Conservation (phyloP, 2,113 vertebrate species). For the Sceloporus undulatus region DNA sequence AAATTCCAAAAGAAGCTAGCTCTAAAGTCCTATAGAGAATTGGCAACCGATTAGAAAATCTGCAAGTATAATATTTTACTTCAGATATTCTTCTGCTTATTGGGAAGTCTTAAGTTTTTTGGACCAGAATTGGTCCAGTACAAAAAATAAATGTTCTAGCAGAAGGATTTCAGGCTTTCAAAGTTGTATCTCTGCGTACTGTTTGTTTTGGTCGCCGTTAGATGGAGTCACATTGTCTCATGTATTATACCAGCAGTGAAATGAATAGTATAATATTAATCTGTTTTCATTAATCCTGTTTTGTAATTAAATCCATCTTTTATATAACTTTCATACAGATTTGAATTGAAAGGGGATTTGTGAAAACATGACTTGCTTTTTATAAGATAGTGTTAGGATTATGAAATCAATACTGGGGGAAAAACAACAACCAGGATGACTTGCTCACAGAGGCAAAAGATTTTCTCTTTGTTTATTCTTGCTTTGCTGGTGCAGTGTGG, state of each 20-base stretch:
- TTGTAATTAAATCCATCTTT: slow-evolving; percentile 74
- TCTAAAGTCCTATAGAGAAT: slow-evolving; percentile 34
- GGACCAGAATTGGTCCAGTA: slow-evolving; percentile 25
- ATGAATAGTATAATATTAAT: slow-evolving; percentile 68
- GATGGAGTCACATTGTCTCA: slow-evolving; percentile 50
- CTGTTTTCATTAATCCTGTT: slow-evolving; percentile 69
- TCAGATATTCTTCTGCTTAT: slow-evolving; percentile 53
- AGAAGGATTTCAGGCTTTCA: slow-evolving; percentile 46
- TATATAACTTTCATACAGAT: slow-evolving; percentile 62
- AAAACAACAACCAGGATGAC: slow-evolving; percentile 71
- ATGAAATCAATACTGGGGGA: slow-evolving; percentile 79
- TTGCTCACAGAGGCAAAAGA: slow-evolving; percentile 74
- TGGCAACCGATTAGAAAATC: slow-evolving; percentile 52
- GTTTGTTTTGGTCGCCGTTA: slow-evolving; percentile 34
- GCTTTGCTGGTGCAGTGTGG: slow-evolving; percentile 77
- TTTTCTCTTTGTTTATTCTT: slow-evolving; percentile 81
- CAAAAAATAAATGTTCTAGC: slow-evolving; percentile 64
- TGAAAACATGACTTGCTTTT: slow-evolving; percentile 68
- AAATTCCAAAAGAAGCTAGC: slow-evolving; percentile 46
- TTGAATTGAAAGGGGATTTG: slow-evolving; percentile 69
- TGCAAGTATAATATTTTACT: slow-evolving; percentile 54
- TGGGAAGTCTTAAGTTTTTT: slow-evolving; percentile 41
- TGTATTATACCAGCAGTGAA: slow-evolving; percentile 49
- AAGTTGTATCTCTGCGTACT: slow-evolving; percentile 35
- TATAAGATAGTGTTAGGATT: slow-evolving; percentile 71